A percentile compares a stretch with the other conserved stretches of the same genome.
phyloP scores from a whole-genome alignment of 2,113 vertebrate species.

The Notothenia rossii region DNA sequence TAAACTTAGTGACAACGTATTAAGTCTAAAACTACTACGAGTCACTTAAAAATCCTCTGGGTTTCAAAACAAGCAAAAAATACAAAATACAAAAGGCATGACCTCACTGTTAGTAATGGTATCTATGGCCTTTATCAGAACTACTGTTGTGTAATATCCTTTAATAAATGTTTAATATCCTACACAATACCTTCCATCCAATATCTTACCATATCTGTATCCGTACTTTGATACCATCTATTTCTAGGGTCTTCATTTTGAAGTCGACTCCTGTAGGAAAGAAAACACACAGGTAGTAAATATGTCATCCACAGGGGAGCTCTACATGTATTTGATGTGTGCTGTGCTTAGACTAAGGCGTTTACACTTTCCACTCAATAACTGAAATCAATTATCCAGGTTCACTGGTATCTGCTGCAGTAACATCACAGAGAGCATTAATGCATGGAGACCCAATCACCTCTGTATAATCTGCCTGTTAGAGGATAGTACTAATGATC shows the following conservation, averaged over 20 bases:
- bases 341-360: not conserved
- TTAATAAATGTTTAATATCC: slow-evolving; percentile 11
- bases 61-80: not conserved
- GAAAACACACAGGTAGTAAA: slow-evolving; percentile 26
- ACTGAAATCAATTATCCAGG: slow-evolving; percentile 26
- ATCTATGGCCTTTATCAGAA: not conserved
- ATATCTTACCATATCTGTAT: slow-evolving; percentile 87
- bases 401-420: slow-evolving; percentile 4
- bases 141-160: not conserved
- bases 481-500: slow-evolving; percentile 41
- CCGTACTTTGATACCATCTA: slow-evolving; percentile 88
- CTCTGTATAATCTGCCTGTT: slow-evolving; percentile 35
- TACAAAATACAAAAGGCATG: not conserved
- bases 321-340: not conserved
- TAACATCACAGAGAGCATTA: slow-evolving; percentile 44
- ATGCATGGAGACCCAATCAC: slow-evolving; percentile 11
- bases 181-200: not conserved
- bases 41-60: not conserved
- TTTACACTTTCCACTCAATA: not conserved
- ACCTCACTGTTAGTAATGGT: not conserved
- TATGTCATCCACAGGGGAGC: not conserved
- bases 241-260: slow-evolving; percentile 88
- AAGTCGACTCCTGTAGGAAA: slow-evolving; percentile 84
- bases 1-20: not conserved
- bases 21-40: not conserved